phyloP scores from a whole-genome alignment of 2,888 invertebrate species.

The Xestia sexstrigata region DNA sequence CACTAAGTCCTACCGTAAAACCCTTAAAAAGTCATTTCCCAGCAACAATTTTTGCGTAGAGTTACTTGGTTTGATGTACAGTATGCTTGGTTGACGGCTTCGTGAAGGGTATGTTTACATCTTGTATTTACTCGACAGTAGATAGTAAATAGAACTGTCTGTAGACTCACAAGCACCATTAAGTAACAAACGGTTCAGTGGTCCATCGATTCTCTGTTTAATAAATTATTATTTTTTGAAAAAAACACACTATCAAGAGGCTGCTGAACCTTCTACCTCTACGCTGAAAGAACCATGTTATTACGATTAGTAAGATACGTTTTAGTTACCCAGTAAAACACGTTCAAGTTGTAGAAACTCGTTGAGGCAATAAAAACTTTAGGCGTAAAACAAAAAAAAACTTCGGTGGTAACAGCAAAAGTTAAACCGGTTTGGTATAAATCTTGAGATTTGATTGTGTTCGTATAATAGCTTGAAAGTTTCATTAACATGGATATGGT shows the following conservation, averaged over 20 bases:
- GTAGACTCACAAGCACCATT: too few species aligned
- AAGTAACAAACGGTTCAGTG: too few species aligned
- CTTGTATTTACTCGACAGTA: neutral
- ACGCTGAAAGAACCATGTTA: neutral
- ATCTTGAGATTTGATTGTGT: constrained; percentile 42
- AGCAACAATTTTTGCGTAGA: too few species aligned
- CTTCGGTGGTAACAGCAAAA: constrained; percentile 47
- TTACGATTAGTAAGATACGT: constrained; percentile 14
- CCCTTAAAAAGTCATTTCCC: too few species aligned
- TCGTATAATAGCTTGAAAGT: constrained; percentile 11
- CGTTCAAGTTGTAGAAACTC: constrained; percentile 48
- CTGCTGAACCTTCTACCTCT: neutral
- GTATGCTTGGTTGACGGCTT: too few species aligned
- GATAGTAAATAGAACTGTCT: neutral
- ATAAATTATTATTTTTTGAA: too few species aligned
- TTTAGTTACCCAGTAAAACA: constrained; percentile 25
- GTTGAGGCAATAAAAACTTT: constrained; percentile 60
- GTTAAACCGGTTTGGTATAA: constrained; percentile 47
- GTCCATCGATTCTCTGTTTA: too few species aligned
- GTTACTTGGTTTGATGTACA: too few species aligned
- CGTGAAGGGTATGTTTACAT: too few species aligned
- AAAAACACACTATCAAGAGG: too few species aligned
- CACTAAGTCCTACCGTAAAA: too few species aligned
- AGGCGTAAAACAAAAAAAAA: constrained; percentile 59
- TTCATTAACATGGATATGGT: neutral